Conservation (phyloP, 2,888 invertebrate species). For the Odontocerum albicorne region DNA sequence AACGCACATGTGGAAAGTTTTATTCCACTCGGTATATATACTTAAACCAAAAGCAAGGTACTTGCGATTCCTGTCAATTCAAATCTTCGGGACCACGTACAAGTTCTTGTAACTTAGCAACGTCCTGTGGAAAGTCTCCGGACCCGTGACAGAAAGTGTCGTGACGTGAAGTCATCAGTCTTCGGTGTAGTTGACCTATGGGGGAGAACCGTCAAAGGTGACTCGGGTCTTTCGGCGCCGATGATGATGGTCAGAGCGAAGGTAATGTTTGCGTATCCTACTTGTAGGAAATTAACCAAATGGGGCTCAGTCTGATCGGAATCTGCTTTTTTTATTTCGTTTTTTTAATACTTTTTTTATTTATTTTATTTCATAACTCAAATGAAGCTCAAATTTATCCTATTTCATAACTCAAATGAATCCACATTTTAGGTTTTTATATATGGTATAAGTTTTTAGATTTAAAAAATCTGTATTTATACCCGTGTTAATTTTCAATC, state of each 20-base stretch:
- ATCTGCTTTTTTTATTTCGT: slow-evolving; percentile 37
- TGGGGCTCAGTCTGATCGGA: slow-evolving; percentile 59
- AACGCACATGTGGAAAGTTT: background rate
- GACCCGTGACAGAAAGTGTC: slow-evolving; percentile 56
- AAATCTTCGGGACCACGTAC: slow-evolving; percentile 54
- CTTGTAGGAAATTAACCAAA: slow-evolving; percentile 46
- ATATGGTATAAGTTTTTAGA: too few species aligned
- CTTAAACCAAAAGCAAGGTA: background rate
- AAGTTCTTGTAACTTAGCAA: slow-evolving; percentile 45
- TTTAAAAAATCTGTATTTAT: too few species aligned
- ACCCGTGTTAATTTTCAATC: too few species aligned
- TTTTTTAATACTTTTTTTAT: too few species aligned
- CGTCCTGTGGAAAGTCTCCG: slow-evolving; percentile 61
- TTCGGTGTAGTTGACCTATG: slow-evolving; percentile 13
- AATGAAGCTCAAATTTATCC: too few species aligned
- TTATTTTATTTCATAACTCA: too few species aligned
- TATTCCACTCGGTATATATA: background rate
- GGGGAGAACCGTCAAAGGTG: slow-evolving; percentile 25
- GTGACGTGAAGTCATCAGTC: slow-evolving; percentile 43
- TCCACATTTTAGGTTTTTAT: too few species aligned
- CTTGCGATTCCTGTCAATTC: slow-evolving; percentile 50
- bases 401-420: too few species aligned
- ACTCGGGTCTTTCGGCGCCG: slow-evolving; percentile 37
- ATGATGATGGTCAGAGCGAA: slow-evolving; percentile 58
- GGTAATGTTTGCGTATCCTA: slow-evolving; percentile 44